Conservation (phyloP, 2,113 vertebrate species). For the Tachuris rubrigastra region DNA sequence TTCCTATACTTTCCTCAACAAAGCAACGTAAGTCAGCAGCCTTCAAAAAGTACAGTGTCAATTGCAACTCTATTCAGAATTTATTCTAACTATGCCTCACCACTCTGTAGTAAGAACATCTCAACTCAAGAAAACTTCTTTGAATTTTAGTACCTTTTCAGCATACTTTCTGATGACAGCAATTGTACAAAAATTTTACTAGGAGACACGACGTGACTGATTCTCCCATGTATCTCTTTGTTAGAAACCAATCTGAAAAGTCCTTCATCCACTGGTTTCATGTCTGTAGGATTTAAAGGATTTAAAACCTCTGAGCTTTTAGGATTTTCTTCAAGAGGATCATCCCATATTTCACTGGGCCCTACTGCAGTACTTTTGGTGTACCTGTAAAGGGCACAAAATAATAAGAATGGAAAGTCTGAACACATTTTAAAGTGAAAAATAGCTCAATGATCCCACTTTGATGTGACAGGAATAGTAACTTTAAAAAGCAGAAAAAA, state of each 20-base stretch:
- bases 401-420: not conserved
- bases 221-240: slow-evolving; percentile 72
- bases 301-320: slow-evolving; percentile 28
- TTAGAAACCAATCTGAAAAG: slow-evolving; percentile 54
- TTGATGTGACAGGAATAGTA: not conserved
- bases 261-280: slow-evolving; percentile 3
- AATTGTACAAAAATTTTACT: slow-evolving; percentile 87
- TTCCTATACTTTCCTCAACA: not conserved
- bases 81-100: not conserved
- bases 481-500: not conserved
- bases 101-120: not conserved
- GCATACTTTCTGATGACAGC: slow-evolving; percentile 68
- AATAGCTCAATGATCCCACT: not conserved
- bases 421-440: not conserved
- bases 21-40: not conserved
- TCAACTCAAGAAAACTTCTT: not conserved
- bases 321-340: slow-evolving; percentile 60
- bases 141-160: slow-evolving; percentile 80
- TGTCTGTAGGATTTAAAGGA: not conserved
- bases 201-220: slow-evolving; percentile 86
- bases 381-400: slow-evolving; percentile 43
- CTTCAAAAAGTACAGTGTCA: not conserved
- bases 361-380: slow-evolving; percentile 3
- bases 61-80: not conserved
- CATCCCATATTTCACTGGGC: slow-evolving; percentile 74